Base-by-base conservation (phyloP, 2,113 vertebrate species). In the Puntigrus tetrazona region DNA sequence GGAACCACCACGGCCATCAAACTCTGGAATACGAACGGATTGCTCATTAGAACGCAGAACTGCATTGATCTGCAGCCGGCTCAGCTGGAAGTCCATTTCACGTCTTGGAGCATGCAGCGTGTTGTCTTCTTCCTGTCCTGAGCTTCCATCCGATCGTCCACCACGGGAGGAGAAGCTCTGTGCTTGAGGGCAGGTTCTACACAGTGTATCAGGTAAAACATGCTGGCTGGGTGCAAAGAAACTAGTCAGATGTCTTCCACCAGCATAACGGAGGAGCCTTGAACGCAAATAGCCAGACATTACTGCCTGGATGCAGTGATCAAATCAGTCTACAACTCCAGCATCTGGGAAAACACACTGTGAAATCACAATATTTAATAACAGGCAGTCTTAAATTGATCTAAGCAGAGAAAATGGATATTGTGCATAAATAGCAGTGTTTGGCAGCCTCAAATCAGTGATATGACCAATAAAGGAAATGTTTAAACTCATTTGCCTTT, bases 1-100 rank as follows among this genome's bases (percentile, higher is more conserved):
- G 0, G 90, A 88, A 5, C 88, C 94, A 74, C 91, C 93, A 22
- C 88, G 86, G 10, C 92, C 89, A 18, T 94, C 93, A 69, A 94
- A 93, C 87, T 93, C 90, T 43, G 95, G 92, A 0, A 95, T 69
- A 63, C 86, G 94, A 65, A 96, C 93, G 77, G 93, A 92, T 38
- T 96, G 94, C 70, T 99, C 97, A 0, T 95, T 94, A 0, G 94
- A 93, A 73, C 94, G 88, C 55, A 99, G 93, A 4, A 97, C 88
- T 59, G 92, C 91, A 27, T 96, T 95, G 76, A 98, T 94, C 87
- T 98, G 97, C 0, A 95, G 88, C 0, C 90, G 93, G 79, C 91
- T 95, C 27, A 96, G 82, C 78, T 96, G 96, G 82, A 96, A 95
- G 61, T 95, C 94, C 16, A 97, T 90, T 38, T 96, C 94, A 94